Conservation (phyloP, 2,113 vertebrate species). For the Petrocephalus microphthalmus region DNA sequence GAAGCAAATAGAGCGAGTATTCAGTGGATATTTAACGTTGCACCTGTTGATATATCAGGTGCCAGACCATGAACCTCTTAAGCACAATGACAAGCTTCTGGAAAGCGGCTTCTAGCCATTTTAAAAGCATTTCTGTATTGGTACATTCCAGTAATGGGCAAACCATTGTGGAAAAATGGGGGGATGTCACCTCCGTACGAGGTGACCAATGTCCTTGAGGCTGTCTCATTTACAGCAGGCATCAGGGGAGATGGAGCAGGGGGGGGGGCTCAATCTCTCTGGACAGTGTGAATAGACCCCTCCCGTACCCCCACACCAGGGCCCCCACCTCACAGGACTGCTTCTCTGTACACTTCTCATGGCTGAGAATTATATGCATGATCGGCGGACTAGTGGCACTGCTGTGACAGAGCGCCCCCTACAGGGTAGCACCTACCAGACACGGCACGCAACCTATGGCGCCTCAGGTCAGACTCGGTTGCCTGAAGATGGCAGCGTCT, state of each 20-base stretch:
- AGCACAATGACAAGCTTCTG: neutral
- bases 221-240: neutral
- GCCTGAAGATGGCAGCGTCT: neutral
- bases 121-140: conserved; percentile 32
- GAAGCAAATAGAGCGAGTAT: neutral
- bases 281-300: neutral
- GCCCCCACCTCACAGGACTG: neutral
- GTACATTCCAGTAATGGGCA: conserved; percentile 31
- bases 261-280: neutral
- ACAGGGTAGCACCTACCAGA: neutral
- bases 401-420: neutral
- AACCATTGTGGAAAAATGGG: conserved; percentile 26
- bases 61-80: neutral
- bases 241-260: neutral
- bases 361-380: neutral
- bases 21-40: neutral
- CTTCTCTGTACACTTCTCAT: neutral
- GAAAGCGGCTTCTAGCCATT: conserved; percentile 24
- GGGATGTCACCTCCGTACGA: conserved; percentile 32
- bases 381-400: neutral
- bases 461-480: neutral
- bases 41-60: neutral
- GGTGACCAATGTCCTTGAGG: neutral
- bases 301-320: neutral
- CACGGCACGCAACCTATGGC: neutral